Conservation (phyloP, 2,888 invertebrate species). For the Urechis unicinctus region DNA sequence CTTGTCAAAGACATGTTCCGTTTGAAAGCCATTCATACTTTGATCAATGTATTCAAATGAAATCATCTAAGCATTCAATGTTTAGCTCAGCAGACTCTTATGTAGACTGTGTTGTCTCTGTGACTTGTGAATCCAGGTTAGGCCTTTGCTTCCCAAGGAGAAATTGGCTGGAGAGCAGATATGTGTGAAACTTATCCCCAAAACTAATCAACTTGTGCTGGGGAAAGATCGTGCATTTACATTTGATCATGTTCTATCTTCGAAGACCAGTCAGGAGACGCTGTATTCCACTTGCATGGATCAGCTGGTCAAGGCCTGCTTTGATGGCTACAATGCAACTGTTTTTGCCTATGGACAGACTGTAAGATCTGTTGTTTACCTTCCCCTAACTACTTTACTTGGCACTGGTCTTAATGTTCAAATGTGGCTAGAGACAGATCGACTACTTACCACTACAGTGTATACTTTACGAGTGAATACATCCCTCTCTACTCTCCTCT, state of each 20-base stretch:
- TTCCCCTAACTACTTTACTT: too few species aligned
- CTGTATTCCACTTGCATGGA: conserved; percentile 44
- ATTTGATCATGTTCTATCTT: conserved; percentile 75
- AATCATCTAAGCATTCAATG: too few species aligned
- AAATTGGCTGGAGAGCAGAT: conserved; percentile 42
- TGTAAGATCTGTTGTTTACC: conserved; percentile 31
- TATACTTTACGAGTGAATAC: too few species aligned
- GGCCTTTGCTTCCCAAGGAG: conserved; percentile 48
- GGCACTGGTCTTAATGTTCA: too few species aligned
- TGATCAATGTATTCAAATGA: too few species aligned
- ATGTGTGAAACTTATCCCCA: conserved; percentile 39
- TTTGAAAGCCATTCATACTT: too few species aligned
- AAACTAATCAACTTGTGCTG: conserved; percentile 56
- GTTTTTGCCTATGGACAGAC: conserved; percentile 95
- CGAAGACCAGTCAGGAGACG: conserved; percentile 60
- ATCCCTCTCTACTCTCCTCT: too few species aligned
- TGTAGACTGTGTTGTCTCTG: too few species aligned
- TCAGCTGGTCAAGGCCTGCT: conserved; percentile 41
- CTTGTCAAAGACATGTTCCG: too few species aligned
- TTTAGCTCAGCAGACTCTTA: too few species aligned
- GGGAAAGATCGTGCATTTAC: conserved; percentile 69
- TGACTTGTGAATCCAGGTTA: conserved; percentile 21
- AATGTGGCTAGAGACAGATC: too few species aligned
- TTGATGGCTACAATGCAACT: conserved; percentile 82
- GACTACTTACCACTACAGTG: too few species aligned